phyloP scores from a whole-genome alignment of 1,140 invertebrate genomes.

The Dufourea novaeangliae region DNA sequence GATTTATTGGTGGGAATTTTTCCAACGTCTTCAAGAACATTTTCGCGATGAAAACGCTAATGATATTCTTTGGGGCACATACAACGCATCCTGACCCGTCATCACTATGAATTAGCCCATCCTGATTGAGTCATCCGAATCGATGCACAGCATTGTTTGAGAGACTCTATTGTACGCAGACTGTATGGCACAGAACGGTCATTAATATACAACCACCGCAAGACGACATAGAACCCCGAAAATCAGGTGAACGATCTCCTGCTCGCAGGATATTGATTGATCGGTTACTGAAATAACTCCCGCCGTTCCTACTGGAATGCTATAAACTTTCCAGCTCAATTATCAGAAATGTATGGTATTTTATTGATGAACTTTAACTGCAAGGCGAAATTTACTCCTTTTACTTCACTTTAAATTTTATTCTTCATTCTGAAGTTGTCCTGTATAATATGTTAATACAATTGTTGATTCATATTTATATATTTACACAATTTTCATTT shows the following conservation, averaged over 20 bases:
- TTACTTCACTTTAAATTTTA: too few relatives aligned
- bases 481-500: too few relatives aligned
- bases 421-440: too few relatives aligned
- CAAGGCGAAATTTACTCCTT: too few relatives aligned
- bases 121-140: constrained; percentile 72
- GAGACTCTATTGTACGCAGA: constrained; percentile 54
- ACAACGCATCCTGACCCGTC: too few relatives aligned
- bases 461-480: too few relatives aligned
- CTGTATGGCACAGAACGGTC: constrained; percentile 52
- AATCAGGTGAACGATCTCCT: constrained; percentile 46
- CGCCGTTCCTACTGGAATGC: neutral
- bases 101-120: constrained; percentile 56
- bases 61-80: neutral
- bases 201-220: constrained; percentile 69
- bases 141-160: constrained; percentile 69
- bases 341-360: neutral
- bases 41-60: neutral
- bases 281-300: neutral
- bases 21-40: neutral
- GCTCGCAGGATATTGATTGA: constrained; percentile 29
- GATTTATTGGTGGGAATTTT: neutral
- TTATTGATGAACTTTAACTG: too few relatives aligned
- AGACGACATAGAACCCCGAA: constrained; percentile 43
- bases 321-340: neutral
- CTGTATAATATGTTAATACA: too few relatives aligned